phyloP scores from a whole-genome alignment of 2,797 vertebrate genomes.

The Myotis daubentonii region DNA sequence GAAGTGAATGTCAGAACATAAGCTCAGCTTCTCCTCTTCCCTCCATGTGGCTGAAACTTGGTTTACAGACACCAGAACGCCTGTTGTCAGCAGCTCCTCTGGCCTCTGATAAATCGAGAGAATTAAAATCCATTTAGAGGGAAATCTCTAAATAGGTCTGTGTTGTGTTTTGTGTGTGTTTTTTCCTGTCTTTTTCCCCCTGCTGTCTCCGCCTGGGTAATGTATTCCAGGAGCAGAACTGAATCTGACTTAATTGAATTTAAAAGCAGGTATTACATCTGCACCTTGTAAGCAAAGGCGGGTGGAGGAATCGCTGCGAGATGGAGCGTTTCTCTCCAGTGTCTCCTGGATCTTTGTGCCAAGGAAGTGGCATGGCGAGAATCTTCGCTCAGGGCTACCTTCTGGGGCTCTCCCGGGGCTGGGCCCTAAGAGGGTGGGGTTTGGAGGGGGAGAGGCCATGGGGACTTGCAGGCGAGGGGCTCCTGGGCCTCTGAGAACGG shows the following conservation, averaged over 20 bases:
- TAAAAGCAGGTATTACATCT: conserved; percentile 87
- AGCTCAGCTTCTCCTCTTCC: background rate
- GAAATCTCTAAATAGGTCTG: conserved; percentile 79
- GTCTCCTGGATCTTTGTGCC: conserved; percentile 72
- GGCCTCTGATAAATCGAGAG: conserved; percentile 69
- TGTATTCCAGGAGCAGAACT: conserved; percentile 82
- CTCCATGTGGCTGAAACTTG: background rate
- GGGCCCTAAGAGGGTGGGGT: background rate
- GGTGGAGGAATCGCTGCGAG: conserved; percentile 68
- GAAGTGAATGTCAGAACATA: background rate
- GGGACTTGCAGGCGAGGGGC: too few species aligned
- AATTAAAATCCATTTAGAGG: conserved; percentile 82
- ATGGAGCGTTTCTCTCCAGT: conserved; percentile 71
- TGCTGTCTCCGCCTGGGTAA: conserved; percentile 84
- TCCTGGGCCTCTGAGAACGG: background rate
- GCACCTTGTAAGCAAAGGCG: conserved; percentile 77
- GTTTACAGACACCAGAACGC: background rate
- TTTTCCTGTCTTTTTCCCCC: background rate
- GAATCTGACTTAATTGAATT: conserved; percentile 87
- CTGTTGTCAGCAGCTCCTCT: conserved; percentile 50
- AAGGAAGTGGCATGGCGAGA: conserved; percentile 68
- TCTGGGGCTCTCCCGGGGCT: background rate
- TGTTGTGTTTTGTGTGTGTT: conserved; percentile 54
- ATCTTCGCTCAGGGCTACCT: background rate
- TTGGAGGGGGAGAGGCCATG: background rate